Evolutionary conservation across 2,888 invertebrate genomes (phyloP).

Genomic region (Lithodes maja): DNA sequence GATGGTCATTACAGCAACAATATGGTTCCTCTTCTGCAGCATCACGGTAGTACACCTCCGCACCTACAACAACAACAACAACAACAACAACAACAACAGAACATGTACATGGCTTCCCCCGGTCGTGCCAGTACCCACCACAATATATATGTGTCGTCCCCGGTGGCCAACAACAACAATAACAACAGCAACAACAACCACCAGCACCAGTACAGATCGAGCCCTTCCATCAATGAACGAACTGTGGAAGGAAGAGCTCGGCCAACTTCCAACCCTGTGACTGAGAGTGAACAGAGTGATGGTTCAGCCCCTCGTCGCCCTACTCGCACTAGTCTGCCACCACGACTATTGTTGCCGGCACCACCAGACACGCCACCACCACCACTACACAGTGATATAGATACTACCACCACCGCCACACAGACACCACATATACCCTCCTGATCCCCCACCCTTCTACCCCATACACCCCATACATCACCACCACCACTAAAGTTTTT

Average conservation of each 20-base stretch:
- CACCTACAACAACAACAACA: background rate
- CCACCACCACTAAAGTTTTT: background rate
- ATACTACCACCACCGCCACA: background rate
- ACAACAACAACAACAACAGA: constrained; percentile 30
- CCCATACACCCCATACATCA: too few relatives aligned
- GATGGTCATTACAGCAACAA: background rate
- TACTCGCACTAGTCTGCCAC: constrained; percentile 11
- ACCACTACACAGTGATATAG: constrained; percentile 5
- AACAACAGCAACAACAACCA: too few relatives aligned
- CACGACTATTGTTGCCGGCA: constrained; percentile 33
- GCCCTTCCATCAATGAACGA: background rate
- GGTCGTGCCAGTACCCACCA: constrained; percentile 27
- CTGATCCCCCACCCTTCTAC: too few relatives aligned
- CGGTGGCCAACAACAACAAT: background rate
- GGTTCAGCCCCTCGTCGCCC: background rate
- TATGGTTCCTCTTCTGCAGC: background rate
- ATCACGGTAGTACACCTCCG: background rate
- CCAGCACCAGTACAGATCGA: too few relatives aligned
- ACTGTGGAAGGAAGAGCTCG: background rate
- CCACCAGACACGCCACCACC: constrained; percentile 41
- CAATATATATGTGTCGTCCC: constrained; percentile 38
- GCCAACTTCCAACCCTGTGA: background rate
- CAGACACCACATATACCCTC: background rate
- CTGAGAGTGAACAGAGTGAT: background rate
- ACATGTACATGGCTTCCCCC: constrained; percentile 49